Percentiles rank a stretch among this genome's conserved stretches.
Conservation (phyloP, 2,797 vertebrate genomes). For the Decapterus maruadsi region DNA sequence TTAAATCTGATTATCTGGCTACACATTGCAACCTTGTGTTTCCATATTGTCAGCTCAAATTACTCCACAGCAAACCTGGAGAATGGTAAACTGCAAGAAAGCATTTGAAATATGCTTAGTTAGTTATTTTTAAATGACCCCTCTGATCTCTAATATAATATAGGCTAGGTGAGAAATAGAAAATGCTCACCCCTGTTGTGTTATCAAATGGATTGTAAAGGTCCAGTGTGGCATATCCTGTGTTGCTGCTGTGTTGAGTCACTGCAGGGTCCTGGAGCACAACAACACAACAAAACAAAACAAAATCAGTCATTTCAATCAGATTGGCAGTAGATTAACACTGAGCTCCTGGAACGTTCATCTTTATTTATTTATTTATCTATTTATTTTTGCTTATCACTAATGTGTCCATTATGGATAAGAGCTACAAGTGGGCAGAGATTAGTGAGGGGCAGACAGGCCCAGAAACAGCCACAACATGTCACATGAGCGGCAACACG, state of each 20-base stretch:
- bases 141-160: background rate
- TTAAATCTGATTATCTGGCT: background rate
- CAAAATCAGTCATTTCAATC: background rate
- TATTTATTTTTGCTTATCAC: background rate
- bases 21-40: background rate
- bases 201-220: constrained; percentile 96
- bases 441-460: constrained; percentile 14
- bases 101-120: background rate
- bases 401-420: background rate
- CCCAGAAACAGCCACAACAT: constrained; percentile 15
- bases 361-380: no score
- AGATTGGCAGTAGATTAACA: background rate
- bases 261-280: constrained; percentile 90
- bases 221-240: constrained; percentile 91
- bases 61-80: background rate
- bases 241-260: constrained; percentile 88
- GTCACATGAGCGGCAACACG: constrained; percentile 74
- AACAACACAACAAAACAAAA: constrained; percentile 21
- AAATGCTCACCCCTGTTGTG: constrained; percentile 81
- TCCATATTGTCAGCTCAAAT: background rate
- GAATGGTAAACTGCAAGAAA: background rate
- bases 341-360: background rate
- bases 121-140: background rate
- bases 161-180: background rate
- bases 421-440: constrained; percentile 46